Percentiles rank a stretch among this genome's conserved stretches.
These are phyloP conservation scores for Etheostoma spectabile DNA, from an alignment of 2,113 vertebrate species.

Conservation along the genomic window DNA sequence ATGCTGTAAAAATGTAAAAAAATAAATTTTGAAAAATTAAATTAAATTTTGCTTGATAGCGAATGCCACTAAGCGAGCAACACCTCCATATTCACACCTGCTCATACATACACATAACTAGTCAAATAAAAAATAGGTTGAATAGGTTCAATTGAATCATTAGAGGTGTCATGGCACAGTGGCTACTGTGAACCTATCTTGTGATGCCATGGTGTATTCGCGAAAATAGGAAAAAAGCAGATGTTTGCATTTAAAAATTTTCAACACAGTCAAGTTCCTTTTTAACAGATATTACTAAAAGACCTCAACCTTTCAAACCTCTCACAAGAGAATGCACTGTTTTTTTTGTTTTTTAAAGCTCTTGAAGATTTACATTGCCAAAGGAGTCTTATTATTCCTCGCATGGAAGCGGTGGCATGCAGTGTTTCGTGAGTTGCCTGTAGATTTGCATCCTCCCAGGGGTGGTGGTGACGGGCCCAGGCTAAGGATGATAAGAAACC, in stretches of 20 bases:
- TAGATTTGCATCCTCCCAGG: conserved; percentile 61
- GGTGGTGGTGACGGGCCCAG: conserved; percentile 51
- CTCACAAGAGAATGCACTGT: conserved; percentile 42
- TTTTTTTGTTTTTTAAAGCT: conserved; percentile 45
- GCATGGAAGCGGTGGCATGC: conserved; percentile 45
- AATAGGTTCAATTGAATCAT: neutral
- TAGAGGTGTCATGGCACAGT: neutral
- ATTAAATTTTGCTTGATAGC: no score
- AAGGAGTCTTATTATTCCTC: conserved; percentile 65
- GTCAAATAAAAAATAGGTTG: neutral
- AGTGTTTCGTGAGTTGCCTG: conserved; percentile 63
- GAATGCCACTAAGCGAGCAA: neutral
- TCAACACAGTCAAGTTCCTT: conserved; percentile 54
- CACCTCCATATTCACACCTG: neutral
- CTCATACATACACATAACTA: neutral
- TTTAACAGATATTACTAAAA: conserved; percentile 39
- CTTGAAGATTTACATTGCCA: conserved; percentile 68
- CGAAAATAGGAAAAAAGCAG: conserved; percentile 13
- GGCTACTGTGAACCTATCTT: conserved; percentile 6
- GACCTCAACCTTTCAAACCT: conserved; percentile 21
- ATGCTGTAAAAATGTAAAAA: neutral
- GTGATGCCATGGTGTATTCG: conserved; percentile 24
- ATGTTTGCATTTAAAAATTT: conserved; percentile 50
- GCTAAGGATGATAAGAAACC: conserved; percentile 69
- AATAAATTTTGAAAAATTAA: no score